Percentiles rank a stretch among this genome's conserved stretches.
Evolutionary conservation across 2,797 vertebrate genomes (phyloP).

Genomic region (Xenentodon cancila): DNA sequence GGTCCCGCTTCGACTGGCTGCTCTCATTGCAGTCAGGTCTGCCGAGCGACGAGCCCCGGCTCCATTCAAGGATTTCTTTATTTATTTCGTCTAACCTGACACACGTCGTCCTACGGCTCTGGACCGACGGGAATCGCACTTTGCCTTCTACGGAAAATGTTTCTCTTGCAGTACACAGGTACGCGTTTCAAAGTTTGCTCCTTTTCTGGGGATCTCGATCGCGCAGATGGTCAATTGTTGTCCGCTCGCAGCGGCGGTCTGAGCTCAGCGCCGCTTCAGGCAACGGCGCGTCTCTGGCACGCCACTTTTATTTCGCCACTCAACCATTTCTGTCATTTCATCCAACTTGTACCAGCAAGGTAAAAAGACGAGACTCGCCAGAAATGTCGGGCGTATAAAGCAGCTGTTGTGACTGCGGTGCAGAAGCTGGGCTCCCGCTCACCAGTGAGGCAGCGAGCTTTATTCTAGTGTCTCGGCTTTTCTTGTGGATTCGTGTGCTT

Average conservation of each 20-base stretch:
- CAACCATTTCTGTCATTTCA: slow-evolving; percentile 10
- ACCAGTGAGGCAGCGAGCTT: not conserved
- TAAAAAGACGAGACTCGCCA: not conserved
- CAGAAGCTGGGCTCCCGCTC: slow-evolving; percentile 23
- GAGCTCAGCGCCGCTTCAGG: slow-evolving; percentile 25
- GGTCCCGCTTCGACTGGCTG: slow-evolving; percentile 76
- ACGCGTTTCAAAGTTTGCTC: slow-evolving; percentile 39
- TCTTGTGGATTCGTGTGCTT: slow-evolving; percentile 19
- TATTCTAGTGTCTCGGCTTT: slow-evolving; percentile 8
- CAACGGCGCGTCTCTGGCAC: not conserved
- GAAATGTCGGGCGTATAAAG: slow-evolving; percentile 56
- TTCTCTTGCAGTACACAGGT: slow-evolving; percentile 94
- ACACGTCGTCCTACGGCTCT: slow-evolving; percentile 60
- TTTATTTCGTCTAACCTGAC: slow-evolving; percentile 14
- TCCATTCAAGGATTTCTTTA: slow-evolving; percentile 62
- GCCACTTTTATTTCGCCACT: not conserved
- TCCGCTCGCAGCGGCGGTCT: not conserved
- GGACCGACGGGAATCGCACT: slow-evolving; percentile 60
- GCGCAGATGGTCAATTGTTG: not conserved
- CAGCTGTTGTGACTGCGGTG: slow-evolving; percentile 62
- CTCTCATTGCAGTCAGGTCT: slow-evolving; percentile 81
- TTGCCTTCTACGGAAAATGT: slow-evolving; percentile 84
- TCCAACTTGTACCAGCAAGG: slow-evolving; percentile 20
- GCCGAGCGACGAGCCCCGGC: slow-evolving; percentile 52
- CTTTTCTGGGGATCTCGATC: not conserved